phyloP scores from a whole-genome alignment of 2,888 invertebrate species.

The Seira sanloemensis region DNA sequence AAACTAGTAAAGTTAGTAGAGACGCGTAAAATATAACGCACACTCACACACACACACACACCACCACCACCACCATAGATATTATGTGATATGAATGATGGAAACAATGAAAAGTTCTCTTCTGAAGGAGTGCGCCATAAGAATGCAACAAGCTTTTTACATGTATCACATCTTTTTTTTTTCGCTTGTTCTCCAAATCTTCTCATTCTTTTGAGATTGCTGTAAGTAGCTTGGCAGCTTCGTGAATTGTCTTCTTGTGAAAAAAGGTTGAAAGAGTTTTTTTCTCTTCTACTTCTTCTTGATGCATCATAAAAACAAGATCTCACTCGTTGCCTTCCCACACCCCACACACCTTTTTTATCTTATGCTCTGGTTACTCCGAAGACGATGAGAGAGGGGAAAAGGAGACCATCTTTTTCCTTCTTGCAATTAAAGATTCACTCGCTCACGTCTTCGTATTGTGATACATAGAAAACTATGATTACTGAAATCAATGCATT shows the following conservation, averaged over 20 bases:
- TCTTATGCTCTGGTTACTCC: not conserved
- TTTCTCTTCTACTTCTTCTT: no score
- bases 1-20: conserved; percentile 1
- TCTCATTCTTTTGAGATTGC: conserved; percentile 33
- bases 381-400: not conserved
- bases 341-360: conserved; percentile 56
- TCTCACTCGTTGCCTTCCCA: conserved; percentile 56
- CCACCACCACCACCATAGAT: no score
- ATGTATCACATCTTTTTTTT: conserved; percentile 35
- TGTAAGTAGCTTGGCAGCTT: conserved; percentile 51
- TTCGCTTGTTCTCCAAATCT: conserved; percentile 30
- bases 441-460: not conserved
- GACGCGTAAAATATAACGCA: conserved; percentile 31
- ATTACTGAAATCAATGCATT: not conserved
- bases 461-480: not conserved
- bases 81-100: conserved; percentile 49
- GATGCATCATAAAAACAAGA: conserved; percentile 57
- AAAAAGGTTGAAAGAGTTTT: conserved; percentile 9
- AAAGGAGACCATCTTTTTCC: not conserved
- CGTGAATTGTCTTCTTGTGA: conserved; percentile 56
- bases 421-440: not conserved
- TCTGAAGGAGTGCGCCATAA: not conserved
- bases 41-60: no score
- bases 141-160: conserved; percentile 20
- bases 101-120: conserved; percentile 53